phyloP scores from a whole-genome alignment of 2,797 vertebrate genomes.

The Pseudopleuronectes americanus region DNA sequence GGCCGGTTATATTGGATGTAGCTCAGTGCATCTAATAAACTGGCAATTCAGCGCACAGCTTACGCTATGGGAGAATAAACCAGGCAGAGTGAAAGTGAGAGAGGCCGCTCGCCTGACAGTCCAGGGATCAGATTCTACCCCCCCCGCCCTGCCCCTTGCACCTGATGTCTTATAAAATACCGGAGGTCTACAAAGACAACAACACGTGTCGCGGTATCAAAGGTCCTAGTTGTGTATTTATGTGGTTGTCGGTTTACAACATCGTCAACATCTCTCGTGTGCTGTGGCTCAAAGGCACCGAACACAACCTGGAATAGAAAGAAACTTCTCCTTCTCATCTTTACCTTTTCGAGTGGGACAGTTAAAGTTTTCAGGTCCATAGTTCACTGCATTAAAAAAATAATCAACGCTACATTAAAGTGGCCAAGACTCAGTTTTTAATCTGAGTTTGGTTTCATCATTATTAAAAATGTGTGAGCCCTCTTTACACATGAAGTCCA shows the following conservation, averaged over 20 bases:
- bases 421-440: neutral
- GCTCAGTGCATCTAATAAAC: conserved; percentile 61
- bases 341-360: neutral
- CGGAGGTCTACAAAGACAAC: conserved; percentile 25
- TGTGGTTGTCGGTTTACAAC: conserved; percentile 27
- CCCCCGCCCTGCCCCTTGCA: neutral
- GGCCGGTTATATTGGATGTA: conserved; percentile 27
- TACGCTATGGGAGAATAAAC: conserved; percentile 43
- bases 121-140: conserved; percentile 24
- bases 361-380: neutral
- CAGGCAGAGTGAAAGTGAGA: conserved; percentile 9
- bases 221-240: conserved; percentile 31
- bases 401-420: neutral
- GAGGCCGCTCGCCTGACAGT: neutral
- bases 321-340: neutral
- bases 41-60: conserved; percentile 17
- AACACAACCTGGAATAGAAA: neutral
- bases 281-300: conserved; percentile 4
- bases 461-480: neutral
- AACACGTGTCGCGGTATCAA: neutral
- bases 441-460: neutral
- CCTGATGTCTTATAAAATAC: conserved; percentile 29
- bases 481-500: neutral
- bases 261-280: conserved; percentile 12
- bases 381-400: neutral